phyloP scores from a whole-genome alignment of 1,140 invertebrate genomes.

The Odontomachus brunneus region DNA sequence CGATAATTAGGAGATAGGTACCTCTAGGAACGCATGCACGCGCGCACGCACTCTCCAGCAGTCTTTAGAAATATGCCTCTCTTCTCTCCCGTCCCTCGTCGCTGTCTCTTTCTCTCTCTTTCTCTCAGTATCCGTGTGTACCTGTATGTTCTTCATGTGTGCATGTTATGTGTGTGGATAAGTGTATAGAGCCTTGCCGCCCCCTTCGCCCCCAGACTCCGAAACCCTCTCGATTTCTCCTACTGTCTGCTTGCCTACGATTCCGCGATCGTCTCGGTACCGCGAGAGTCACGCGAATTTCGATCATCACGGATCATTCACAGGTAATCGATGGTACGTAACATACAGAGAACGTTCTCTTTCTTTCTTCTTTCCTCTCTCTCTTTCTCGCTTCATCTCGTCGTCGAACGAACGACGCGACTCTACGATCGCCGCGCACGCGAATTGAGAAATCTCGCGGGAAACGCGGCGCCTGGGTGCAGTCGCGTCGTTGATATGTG shows the following conservation, averaged over 20 bases:
- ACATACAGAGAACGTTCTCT: constrained; percentile 21
- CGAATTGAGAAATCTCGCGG: constrained; percentile 16
- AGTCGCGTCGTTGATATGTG: constrained; percentile 71
- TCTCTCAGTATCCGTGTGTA: constrained; percentile 23
- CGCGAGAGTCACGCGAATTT: constrained; percentile 37
- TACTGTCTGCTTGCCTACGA: constrained; percentile 2
- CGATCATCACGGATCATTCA: constrained; percentile 25
- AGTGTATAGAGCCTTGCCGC: no score
- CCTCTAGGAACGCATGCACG: constrained; percentile 80
- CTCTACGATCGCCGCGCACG: constrained; percentile 19
- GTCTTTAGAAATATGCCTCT: constrained; percentile 84
- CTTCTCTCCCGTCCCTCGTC: constrained; percentile 16
- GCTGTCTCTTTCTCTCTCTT: constrained; percentile 45
- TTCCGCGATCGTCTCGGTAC: constrained; percentile 39
- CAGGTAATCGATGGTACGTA: constrained; percentile 34
- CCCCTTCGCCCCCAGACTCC: neutral
- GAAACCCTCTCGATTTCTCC: constrained; percentile 10
- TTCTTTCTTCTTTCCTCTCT: neutral
- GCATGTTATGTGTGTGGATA: no score
- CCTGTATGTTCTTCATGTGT: neutral
- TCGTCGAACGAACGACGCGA: constrained; percentile 52
- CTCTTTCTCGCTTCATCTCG: neutral
- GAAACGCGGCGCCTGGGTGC: neutral
- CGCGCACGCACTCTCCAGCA: constrained; percentile 82
- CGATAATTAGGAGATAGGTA: constrained; percentile 74